phyloP scores from a whole-genome alignment of 2,888 invertebrate species.

The Scelioninae gen. 1 region DNA sequence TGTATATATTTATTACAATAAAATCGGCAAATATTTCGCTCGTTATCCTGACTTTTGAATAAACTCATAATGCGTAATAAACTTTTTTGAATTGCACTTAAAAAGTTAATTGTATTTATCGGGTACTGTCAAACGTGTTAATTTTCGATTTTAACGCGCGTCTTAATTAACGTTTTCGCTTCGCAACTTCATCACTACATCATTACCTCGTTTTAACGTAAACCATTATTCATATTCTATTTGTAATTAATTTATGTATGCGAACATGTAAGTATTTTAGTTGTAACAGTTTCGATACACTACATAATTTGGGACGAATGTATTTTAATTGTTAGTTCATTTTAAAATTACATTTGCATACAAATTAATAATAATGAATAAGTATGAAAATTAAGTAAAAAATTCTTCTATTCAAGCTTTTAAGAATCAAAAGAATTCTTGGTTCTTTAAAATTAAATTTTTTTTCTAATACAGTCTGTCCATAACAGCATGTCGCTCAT shows the following conservation, averaged over 20 bases:
- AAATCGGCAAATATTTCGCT: slow-evolving; percentile 14
- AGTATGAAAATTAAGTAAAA: too few relatives aligned
- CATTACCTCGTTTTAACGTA: slow-evolving; percentile 4
- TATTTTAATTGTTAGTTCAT: too few relatives aligned
- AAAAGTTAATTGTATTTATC: slow-evolving; percentile 38
- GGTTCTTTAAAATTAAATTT: too few relatives aligned
- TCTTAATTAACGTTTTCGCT: slow-evolving; percentile 27
- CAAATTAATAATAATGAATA: too few relatives aligned
- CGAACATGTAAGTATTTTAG: not conserved
- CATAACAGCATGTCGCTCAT: too few relatives aligned
- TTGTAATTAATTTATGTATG: slow-evolving; percentile 3
- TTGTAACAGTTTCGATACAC: too few relatives aligned
- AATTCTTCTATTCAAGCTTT: too few relatives aligned
- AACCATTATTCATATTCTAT: slow-evolving; percentile 5
- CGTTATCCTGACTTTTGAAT: slow-evolving; percentile 35
- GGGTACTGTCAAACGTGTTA: slow-evolving; percentile 19
- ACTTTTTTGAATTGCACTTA: slow-evolving; percentile 41
- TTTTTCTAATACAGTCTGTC: too few relatives aligned
- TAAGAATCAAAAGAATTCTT: too few relatives aligned
- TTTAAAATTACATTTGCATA: too few relatives aligned
- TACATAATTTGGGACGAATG: too few relatives aligned
- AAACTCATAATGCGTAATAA: slow-evolving; percentile 47
- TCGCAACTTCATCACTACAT: not conserved
- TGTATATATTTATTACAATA: too few relatives aligned
- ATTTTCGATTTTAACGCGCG: slow-evolving; percentile 28